Evolutionary conservation across 1,140 invertebrate genomes (phyloP).

Genomic region (Pygmarrhopalites habei): DNA sequence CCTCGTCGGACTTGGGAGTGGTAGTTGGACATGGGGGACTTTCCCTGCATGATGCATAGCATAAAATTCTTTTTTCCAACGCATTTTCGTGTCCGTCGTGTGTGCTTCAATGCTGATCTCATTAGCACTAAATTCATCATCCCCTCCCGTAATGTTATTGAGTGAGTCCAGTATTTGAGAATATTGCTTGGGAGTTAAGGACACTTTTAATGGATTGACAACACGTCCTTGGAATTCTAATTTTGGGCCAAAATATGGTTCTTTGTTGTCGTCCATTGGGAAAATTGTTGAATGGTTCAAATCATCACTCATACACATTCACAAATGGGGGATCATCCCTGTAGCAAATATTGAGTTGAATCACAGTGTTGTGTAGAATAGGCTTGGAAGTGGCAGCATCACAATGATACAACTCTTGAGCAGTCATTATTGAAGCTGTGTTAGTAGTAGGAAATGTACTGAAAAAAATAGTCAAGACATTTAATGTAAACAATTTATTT

Average conservation of each 20-base stretch:
- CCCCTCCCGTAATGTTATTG: conserved; percentile 29
- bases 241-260: conserved; percentile 1
- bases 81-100: conserved; percentile 7
- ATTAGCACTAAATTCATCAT: conserved; percentile 14
- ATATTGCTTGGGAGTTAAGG: conserved; percentile 75
- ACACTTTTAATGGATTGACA: conserved; percentile 73
- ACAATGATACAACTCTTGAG: conserved; percentile 61
- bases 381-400: conserved; percentile 55
- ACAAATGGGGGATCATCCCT: conserved; percentile 17
- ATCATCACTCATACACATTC: conserved; percentile 4
- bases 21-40: conserved; percentile 7
- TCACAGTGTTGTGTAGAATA: conserved; percentile 72
- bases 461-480: conserved; percentile 10
- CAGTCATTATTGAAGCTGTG: conserved; percentile 43
- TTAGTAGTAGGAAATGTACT: conserved; percentile 31
- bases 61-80: conserved; percentile 29
- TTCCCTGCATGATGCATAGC: background rate
- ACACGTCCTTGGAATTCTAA: conserved; percentile 65
- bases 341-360: conserved; percentile 54
- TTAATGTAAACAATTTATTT: no score
- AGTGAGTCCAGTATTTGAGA: conserved; percentile 72
- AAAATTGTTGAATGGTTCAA: conserved; percentile 9
- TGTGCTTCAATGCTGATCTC: conserved; percentile 3
- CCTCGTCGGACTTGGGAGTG: conserved; percentile 35
- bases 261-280: background rate